Conservation (phyloP, 2,113 vertebrate genomes). For the Hemichromis elongatus region DNA sequence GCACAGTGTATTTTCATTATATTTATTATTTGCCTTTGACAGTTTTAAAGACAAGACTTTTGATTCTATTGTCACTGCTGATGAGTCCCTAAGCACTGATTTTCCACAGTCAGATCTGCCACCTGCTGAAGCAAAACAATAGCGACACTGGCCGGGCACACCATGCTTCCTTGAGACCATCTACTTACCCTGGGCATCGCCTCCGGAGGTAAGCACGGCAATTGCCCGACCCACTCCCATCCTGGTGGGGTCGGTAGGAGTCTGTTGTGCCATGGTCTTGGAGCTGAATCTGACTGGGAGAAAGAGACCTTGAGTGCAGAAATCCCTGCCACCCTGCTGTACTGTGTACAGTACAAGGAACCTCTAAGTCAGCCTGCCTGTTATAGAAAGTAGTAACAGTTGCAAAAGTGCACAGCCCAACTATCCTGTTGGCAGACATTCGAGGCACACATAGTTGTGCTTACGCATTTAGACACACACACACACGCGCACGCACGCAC, state of each 20-base stretch:
- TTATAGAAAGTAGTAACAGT: constrained; percentile 15
- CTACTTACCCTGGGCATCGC: constrained; percentile 89
- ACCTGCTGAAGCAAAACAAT: not conserved
- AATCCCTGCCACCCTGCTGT: not conserved
- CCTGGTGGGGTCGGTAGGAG: constrained; percentile 33
- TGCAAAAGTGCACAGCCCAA: constrained; percentile 31
- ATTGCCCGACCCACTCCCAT: constrained; percentile 86
- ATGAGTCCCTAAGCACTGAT: not conserved
- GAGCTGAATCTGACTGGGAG: constrained; percentile 21
- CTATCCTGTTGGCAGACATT: constrained; percentile 32
- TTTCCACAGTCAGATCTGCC: not conserved
- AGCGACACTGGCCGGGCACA: not conserved
- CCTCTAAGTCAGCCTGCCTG: constrained; percentile 8
- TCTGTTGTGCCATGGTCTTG: constrained; percentile 34
- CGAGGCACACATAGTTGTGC: constrained; percentile 11
- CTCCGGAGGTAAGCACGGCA: constrained; percentile 91
- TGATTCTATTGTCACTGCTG: not conserved
- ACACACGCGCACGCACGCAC: not conserved
- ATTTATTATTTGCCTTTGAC: not conserved
- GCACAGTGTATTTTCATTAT: not conserved
- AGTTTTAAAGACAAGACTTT: not conserved
- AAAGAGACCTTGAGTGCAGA: constrained; percentile 5
- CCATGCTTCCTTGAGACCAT: constrained; percentile 13
- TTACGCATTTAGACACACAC: constrained; percentile 11
- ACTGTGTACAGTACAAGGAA: not conserved